Evolutionary conservation across 2,797 vertebrate genomes (phyloP).

Genomic region (Halcyon badia): DNA sequence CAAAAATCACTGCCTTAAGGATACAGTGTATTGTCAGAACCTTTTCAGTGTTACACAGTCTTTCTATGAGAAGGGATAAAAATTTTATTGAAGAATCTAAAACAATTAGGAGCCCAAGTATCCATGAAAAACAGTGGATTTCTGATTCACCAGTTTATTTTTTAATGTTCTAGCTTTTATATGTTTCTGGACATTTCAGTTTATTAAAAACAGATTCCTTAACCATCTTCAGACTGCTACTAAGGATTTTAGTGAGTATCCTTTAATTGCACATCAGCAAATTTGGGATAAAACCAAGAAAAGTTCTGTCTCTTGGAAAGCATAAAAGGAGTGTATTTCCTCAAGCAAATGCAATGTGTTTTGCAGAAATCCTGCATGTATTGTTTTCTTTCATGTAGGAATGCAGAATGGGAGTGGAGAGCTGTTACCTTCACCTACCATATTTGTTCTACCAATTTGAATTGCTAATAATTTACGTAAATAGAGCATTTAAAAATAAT

Average conservation of each 20-base stretch:
- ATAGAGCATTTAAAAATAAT: constrained; percentile 30
- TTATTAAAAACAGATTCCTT: background rate
- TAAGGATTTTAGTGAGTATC: background rate
- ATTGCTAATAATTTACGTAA: constrained; percentile 35
- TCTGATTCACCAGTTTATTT: background rate
- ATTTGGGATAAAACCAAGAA: background rate
- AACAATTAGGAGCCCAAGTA: background rate
- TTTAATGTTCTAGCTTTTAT: background rate
- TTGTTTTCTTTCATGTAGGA: background rate
- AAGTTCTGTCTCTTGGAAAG: background rate
- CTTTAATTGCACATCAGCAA: background rate
- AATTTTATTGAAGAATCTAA: background rate
- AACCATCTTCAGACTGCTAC: background rate
- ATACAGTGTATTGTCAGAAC: background rate
- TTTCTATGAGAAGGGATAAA: background rate
- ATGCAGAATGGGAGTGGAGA: background rate
- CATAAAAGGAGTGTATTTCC: background rate
- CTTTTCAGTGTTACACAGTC: background rate
- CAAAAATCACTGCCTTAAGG: background rate
- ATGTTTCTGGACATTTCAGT: background rate
- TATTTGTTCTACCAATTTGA: background rate
- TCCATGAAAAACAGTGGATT: background rate
- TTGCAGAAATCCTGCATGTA: background rate
- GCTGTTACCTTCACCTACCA: background rate
- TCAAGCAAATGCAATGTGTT: background rate